A percentile compares a stretch with the other conserved stretches of the same genome.
Evolutionary conservation across 2,888 invertebrate species (phyloP).

Genomic region (Nasonovia ribisnigri): DNA sequence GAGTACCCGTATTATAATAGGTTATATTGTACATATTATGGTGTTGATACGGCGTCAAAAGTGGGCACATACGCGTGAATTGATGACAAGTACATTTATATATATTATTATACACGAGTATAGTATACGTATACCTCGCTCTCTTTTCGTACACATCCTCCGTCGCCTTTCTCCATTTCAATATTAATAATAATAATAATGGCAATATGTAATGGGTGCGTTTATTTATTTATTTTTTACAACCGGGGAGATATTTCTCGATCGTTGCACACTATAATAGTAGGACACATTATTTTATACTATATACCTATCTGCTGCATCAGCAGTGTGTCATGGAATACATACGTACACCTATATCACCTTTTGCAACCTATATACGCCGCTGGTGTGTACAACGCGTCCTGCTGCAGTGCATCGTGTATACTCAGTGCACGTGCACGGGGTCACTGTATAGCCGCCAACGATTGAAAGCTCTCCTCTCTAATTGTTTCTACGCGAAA

Average conservation of each 20-base stretch:
- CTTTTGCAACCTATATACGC: background rate
- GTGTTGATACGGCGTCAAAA: conserved; percentile 8
- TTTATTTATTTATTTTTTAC: background rate
- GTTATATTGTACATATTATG: background rate
- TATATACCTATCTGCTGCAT: background rate
- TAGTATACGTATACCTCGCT: background rate
- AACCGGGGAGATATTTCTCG: background rate
- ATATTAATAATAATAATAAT: background rate
- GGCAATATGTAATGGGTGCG: background rate
- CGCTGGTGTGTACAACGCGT: background rate
- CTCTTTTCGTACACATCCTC: background rate
- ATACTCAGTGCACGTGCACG: background rate
- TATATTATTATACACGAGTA: background rate
- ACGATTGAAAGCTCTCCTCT: conserved; percentile 2
- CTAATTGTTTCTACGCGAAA: conserved; percentile 18
- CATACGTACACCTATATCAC: background rate
- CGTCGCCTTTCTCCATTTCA: background rate
- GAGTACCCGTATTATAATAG: conserved; percentile 2
- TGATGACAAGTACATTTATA: background rate
- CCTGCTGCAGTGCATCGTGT: background rate
- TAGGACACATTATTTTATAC: background rate
- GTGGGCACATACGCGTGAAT: background rate
- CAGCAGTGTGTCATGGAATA: background rate
- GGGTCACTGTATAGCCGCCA: background rate
- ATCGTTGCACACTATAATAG: background rate